phyloP scores from a whole-genome alignment of 2,113 vertebrate genomes.

The Centropristis striata region DNA sequence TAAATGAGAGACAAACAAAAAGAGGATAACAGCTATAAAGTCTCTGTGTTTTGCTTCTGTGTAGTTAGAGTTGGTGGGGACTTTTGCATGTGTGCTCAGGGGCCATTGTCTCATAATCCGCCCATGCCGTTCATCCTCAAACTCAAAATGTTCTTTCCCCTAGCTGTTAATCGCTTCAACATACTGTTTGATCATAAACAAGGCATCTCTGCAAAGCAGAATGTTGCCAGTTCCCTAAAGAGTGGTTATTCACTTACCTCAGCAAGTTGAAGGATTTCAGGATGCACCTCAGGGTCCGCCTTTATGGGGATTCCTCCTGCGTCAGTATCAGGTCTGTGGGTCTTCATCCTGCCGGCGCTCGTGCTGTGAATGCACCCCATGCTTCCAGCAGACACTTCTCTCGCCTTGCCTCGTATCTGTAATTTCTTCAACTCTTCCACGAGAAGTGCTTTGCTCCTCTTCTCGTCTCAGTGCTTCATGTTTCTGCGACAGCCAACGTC shows the following conservation, averaged over 20 bases:
- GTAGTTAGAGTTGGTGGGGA: too few relatives aligned
- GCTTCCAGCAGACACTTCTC: slow-evolving; percentile 37
- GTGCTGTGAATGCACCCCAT: slow-evolving; percentile 83
- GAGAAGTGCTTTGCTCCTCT: slow-evolving; percentile 8
- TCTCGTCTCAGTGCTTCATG: slow-evolving; percentile 50
- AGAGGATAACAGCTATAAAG: too few relatives aligned
- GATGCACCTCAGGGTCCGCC: slow-evolving; percentile 50
- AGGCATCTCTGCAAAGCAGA: neutral
- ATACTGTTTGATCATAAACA: neutral
- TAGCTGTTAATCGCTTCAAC: neutral
- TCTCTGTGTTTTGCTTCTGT: too few relatives aligned
- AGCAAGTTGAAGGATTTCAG: slow-evolving; percentile 74
- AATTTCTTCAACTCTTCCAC: slow-evolving; percentile 4
- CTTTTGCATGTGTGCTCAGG: too few relatives aligned
- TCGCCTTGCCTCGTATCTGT: neutral
- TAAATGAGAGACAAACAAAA: too few relatives aligned
- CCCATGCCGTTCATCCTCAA: neutral
- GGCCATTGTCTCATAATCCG: too few relatives aligned
- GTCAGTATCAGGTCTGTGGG: slow-evolving; percentile 31
- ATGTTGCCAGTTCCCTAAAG: neutral
- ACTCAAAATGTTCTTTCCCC: neutral
- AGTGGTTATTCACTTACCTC: slow-evolving; percentile 63
- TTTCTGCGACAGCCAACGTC: slow-evolving; percentile 25
- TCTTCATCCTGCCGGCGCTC: slow-evolving; percentile 40
- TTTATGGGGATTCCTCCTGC: slow-evolving; percentile 40